phyloP scores from a whole-genome alignment of 2,113 vertebrate species.

The Cyprinodon variegatus region DNA sequence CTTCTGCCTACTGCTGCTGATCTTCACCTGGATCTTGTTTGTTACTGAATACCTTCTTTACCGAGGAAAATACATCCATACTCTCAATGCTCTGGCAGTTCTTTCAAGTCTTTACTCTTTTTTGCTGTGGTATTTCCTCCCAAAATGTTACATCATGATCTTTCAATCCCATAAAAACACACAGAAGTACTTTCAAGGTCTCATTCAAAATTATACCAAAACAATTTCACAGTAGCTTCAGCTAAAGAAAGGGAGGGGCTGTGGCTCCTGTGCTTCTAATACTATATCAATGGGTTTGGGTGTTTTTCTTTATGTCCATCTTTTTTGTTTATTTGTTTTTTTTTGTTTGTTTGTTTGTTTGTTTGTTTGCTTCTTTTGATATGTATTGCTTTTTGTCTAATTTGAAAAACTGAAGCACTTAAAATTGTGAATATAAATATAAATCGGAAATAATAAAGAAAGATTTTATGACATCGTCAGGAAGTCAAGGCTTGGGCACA shows the following conservation, averaged over 20 bases:
- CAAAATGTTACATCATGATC: constrained; percentile 84
- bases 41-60: constrained; percentile 66
- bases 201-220: constrained; percentile 85
- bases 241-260: background rate
- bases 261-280: too few species aligned
- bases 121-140: constrained; percentile 84
- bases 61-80: constrained; percentile 63
- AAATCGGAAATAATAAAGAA: too few species aligned
- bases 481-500: too few species aligned
- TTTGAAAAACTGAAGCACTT: background rate
- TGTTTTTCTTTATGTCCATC: background rate
- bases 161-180: constrained; percentile 83
- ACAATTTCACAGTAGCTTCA: constrained; percentile 63
- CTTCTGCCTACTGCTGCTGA: constrained; percentile 83
- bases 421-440: too few species aligned
- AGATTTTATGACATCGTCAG: too few species aligned
- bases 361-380: too few species aligned
- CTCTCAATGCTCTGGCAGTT: constrained; percentile 55
- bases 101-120: constrained; percentile 76
- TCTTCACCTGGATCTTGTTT: constrained; percentile 80
- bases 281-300: background rate
- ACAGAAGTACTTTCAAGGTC: constrained; percentile 82
- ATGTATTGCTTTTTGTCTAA: background rate
- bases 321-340: too few species aligned
- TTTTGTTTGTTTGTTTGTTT: too few species aligned